These are phyloP conservation scores for Volucella inflata DNA, from an alignment of 2,888 invertebrate genomes.

Conservation along the genomic window DNA sequence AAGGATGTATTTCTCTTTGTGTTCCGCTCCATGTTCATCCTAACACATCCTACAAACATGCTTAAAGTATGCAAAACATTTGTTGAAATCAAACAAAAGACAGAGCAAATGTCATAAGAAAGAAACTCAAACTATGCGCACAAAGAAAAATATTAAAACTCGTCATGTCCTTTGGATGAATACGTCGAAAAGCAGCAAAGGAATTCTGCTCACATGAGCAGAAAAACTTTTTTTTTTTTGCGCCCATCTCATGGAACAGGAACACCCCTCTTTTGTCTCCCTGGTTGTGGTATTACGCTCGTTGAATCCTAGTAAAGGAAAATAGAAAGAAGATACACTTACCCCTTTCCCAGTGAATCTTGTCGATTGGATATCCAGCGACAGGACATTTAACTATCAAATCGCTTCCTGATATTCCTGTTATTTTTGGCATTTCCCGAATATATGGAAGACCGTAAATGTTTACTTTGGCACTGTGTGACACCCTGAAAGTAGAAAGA, in stretches of 20 bases:
- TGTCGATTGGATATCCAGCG: constrained; percentile 94
- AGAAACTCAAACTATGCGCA: constrained; percentile 63
- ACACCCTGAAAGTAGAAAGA: constrained; percentile 84
- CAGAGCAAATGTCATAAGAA: constrained; percentile 56
- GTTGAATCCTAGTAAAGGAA: constrained; percentile 17
- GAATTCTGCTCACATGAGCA: constrained; percentile 68
- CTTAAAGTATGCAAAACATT: constrained; percentile 58
- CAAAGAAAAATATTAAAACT: constrained; percentile 60
- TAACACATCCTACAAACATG: constrained; percentile 22
- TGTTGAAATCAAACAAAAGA: constrained; percentile 71
- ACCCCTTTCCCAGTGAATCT: constrained; percentile 96
- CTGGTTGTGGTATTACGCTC: background rate
- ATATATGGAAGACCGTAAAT: constrained; percentile 94
- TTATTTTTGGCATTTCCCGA: constrained; percentile 94
- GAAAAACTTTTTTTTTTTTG: constrained; percentile 37
- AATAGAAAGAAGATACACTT: constrained; percentile 79
- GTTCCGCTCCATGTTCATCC: constrained; percentile 1
- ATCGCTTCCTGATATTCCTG: constrained; percentile 93
- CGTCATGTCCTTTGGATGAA: constrained; percentile 43
- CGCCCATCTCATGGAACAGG: too few relatives aligned
- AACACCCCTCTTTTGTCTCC: constrained; percentile 19
- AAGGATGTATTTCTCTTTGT: constrained; percentile 44
- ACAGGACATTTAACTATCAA: constrained; percentile 94
- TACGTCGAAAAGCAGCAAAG: constrained; percentile 37
- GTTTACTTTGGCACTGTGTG: constrained; percentile 93